Evolutionary conservation across 2,888 invertebrate genomes (phyloP).

Genomic region (Eledona agricola): DNA sequence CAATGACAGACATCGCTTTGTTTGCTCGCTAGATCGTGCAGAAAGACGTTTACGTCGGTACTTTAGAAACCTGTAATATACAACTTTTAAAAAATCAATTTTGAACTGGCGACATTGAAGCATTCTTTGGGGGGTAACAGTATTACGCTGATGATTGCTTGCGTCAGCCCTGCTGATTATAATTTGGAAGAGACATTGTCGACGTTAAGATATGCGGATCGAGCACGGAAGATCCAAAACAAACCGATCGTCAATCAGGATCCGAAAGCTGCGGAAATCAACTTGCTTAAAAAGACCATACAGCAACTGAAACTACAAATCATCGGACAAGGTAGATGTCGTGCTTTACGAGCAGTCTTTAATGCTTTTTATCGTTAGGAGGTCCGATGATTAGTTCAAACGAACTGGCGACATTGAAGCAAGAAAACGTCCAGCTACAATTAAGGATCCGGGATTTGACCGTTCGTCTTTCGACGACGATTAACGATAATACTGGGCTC

Average conservation of each 20-base stretch:
- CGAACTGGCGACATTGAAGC: constrained; percentile 64
- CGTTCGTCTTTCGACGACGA: constrained; percentile 70
- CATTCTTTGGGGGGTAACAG: constrained; percentile 96
- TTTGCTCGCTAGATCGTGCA: too few species aligned
- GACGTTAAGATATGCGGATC: constrained; percentile 88
- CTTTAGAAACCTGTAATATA: too few species aligned
- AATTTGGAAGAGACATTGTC: constrained; percentile 89
- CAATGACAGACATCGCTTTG: too few species aligned
- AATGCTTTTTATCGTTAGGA: too few species aligned
- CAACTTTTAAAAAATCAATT: too few species aligned
- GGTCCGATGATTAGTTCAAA: constrained; percentile 52
- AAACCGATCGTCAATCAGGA: constrained; percentile 89
- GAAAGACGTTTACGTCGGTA: too few species aligned
- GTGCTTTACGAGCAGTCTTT: constrained; percentile 28
- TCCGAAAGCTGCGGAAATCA: constrained; percentile 81
- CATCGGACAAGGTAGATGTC: constrained; percentile 57
- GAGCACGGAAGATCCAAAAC: constrained; percentile 87
- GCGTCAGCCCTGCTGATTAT: constrained; percentile 91
- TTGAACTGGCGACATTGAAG: too few species aligned
- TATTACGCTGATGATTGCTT: constrained; percentile 93
- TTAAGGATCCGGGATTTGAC: constrained; percentile 72
- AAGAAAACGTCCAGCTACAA: constrained; percentile 67
- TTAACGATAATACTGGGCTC: constrained; percentile 76
- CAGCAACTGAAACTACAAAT: constrained; percentile 75
- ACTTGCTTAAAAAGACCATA: constrained; percentile 76